Evolutionary conservation across 2,888 invertebrate genomes (phyloP), one percentile per base, ranked within the genome.

Genomic region (Linnaemya vulpina): DNA sequence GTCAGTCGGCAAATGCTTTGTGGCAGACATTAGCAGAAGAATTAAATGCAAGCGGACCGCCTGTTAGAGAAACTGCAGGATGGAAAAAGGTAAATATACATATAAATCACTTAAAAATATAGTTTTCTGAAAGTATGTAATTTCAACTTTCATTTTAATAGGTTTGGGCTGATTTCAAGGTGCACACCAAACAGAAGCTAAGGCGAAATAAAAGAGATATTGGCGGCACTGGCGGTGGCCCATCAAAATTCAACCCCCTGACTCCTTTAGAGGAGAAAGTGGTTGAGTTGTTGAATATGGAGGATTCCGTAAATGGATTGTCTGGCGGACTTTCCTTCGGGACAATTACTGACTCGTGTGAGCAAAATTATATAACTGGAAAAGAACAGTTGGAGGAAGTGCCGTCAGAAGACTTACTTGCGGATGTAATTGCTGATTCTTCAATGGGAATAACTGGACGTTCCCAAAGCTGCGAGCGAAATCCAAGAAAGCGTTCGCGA

Each of bases 201-300:
- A 25, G 30, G 30, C 25, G 25, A 55, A 55, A 55, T 55, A 55
- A 55, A 25, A 55, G 25, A 13, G 22, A 55, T 25, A 49, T 49
- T 49, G 49, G 49, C 49, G 49, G 17, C 49, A 49, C 49, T 17
- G 49, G 17, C 49, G 49, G 49, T 49, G 49, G 49, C 17, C 49
- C 49, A 49, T 49, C 17, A 46, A 68, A 20, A 58, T 55, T 30
- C 17, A 60, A 60, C 38, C 46, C 60, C 20, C 53, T 68, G 25
- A 35, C 77, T 30, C 20, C 58, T 20, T 68, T 49, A 38, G 77
- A 60, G 35, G 46, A 77, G 43, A 30, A 77, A 58, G 68, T 77
- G 15, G 15, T 58, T 4, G 40, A 77, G n/a, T 58, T 77, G 5
- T 58, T 77, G 10, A 55, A 65, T 5, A 67, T 58, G 46, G 13